Conservation (phyloP, 2,888 invertebrate genomes). For the Dynastes maya region DNA sequence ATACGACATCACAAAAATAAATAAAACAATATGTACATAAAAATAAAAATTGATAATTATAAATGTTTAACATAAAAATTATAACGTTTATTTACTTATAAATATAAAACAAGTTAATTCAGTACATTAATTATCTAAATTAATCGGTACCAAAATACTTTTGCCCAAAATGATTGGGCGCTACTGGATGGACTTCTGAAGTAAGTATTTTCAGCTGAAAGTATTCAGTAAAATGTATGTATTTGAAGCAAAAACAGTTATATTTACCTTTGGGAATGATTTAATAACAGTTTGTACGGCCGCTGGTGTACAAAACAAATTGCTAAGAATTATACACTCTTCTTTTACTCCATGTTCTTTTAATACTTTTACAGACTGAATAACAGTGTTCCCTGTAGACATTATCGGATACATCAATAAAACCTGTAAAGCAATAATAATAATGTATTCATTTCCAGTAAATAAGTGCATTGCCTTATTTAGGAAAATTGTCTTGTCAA, state of each 20-base stretch:
- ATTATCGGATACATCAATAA: constrained; percentile 99
- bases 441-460: too few relatives aligned
- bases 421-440: constrained; percentile 71
- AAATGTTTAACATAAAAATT: constrained; percentile 1
- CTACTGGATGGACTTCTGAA: constrained; percentile 94
- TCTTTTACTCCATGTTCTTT: constrained; percentile 95
- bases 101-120: background rate
- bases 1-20: constrained; percentile 40
- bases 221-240: constrained; percentile 44
- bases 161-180: constrained; percentile 98
- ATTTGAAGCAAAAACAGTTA: background rate
- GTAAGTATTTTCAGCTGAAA: constrained; percentile 92
- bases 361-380: constrained; percentile 92
- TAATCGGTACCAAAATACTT: constrained; percentile 99
- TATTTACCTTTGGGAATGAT: constrained; percentile 81
- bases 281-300: constrained; percentile 89
- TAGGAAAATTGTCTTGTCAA: too few relatives aligned
- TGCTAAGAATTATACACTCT: constrained; percentile 96
- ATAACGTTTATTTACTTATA: constrained; percentile 5
- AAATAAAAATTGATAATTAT: constrained; percentile 24
- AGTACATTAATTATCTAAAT: constrained; percentile 19
- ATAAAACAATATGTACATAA: constrained; percentile 32
- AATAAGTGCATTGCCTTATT: too few relatives aligned
- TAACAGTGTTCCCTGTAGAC: constrained; percentile 98
- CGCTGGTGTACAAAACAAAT: constrained; percentile 95